These are phyloP conservation scores for Mobula hypostoma DNA, from an alignment of 2,113 vertebrate species.

Conservation along the genomic window DNA sequence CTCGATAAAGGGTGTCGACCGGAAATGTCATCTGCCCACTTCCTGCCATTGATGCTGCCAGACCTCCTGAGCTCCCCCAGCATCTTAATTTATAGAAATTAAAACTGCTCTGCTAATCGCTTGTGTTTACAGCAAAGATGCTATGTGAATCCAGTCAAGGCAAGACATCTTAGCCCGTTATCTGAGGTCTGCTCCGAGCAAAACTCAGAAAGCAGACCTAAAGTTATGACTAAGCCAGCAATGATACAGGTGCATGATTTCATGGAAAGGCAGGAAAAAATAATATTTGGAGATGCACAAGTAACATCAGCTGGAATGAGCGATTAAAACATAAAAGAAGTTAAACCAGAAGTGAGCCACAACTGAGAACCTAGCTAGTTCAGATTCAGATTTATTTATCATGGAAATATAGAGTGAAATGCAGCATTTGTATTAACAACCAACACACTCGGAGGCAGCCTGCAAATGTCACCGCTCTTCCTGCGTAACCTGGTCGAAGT, in stretches of 20 bases:
- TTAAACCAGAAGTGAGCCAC: neutral
- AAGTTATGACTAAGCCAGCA: neutral
- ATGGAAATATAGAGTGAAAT: no score
- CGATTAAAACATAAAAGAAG: neutral
- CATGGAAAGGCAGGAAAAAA: neutral
- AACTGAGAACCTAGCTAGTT: neutral
- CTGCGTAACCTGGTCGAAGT: neutral
- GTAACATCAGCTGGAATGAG: neutral
- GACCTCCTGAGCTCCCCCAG: no score
- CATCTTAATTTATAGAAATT: neutral
- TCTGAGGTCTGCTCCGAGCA: neutral
- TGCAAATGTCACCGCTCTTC: no score
- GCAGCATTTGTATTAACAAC: no score
- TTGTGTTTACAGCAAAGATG: neutral
- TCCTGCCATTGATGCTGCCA: no score
- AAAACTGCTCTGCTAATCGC: neutral
- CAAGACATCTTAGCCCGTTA: neutral
- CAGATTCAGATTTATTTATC: no score
- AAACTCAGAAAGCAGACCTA: neutral
- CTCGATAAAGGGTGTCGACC: no score
- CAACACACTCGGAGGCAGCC: no score
- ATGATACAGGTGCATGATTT: neutral
- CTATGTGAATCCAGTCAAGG: neutral
- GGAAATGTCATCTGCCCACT: no score
- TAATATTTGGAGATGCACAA: neutral